Percentiles rank a stretch among this genome's conserved stretches.
phyloP scores from a whole-genome alignment of 2,888 invertebrate genomes.

The Sthenelais limicola region DNA sequence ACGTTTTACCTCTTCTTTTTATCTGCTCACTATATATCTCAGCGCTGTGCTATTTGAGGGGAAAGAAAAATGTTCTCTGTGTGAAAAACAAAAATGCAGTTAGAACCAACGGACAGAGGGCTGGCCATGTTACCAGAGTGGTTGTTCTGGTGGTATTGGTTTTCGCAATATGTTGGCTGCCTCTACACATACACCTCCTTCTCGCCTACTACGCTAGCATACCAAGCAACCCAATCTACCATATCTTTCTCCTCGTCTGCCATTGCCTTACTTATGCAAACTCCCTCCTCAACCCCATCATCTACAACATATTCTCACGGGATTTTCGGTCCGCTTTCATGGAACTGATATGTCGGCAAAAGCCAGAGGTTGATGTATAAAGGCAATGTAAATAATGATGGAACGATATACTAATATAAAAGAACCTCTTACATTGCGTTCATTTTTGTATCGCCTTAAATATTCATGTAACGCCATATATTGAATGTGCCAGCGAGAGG shows the following conservation, averaged over 20 bases:
- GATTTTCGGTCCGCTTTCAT: constrained; percentile 38
- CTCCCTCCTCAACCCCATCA: constrained; percentile 42
- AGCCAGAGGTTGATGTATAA: constrained; percentile 12
- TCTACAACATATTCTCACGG: constrained; percentile 37
- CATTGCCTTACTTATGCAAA: constrained; percentile 27
- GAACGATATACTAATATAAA: no score
- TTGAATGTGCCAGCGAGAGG: no score
- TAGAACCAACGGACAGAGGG: background rate
- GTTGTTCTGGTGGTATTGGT: constrained; percentile 31
- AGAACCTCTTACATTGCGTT: no score
- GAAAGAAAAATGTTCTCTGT: background rate
- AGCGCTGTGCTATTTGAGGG: constrained; percentile 7
- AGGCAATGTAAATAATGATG: no score
- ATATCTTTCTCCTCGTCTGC: constrained; percentile 34
- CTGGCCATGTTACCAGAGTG: constrained; percentile 19
- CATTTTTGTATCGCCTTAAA: no score
- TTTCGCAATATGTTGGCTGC: constrained; percentile 40
- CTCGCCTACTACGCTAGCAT: constrained; percentile 24
- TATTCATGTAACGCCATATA: no score
- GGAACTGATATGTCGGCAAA: constrained; percentile 16
- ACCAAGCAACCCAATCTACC: constrained; percentile 1
- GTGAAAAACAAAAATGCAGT: background rate
- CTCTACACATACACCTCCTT: constrained; percentile 42
- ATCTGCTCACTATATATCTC: constrained; percentile 19
- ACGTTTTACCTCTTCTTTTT: constrained; percentile 22